Percentiles rank a stretch among this genome's conserved stretches.
phyloP scores from a whole-genome alignment of 2,888 invertebrate species.

The Machimus atricapillus region DNA sequence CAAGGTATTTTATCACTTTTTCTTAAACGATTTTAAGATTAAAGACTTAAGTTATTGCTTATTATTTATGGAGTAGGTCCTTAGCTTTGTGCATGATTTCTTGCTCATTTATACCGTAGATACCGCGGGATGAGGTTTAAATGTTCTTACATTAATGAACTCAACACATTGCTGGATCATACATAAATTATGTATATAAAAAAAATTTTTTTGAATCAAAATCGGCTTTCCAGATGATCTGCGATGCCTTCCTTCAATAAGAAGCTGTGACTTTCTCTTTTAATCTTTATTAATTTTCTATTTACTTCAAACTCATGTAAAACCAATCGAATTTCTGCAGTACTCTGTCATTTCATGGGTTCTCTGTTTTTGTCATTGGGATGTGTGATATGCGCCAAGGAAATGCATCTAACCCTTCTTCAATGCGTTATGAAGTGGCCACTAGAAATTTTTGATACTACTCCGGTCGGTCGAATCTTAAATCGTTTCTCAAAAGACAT shows the following conservation, averaged over 20 bases:
- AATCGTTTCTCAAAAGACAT: constrained; percentile 72
- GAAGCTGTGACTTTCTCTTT: neutral
- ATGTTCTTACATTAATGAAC: neutral
- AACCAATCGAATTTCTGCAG: constrained; percentile 49
- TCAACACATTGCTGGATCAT: neutral
- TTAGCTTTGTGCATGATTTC: neutral
- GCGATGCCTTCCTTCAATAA: neutral
- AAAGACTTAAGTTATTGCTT: neutral
- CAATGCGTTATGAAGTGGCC: constrained; percentile 71
- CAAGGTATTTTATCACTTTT: constrained; percentile 71
- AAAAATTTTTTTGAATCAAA: neutral
- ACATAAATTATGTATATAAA: neutral
- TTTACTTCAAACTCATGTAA: neutral
- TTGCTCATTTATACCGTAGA: constrained; percentile 3
- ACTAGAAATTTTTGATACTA: constrained; percentile 79
- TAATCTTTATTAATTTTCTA: neutral
- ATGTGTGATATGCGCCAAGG: constrained; percentile 67
- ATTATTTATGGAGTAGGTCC: neutral
- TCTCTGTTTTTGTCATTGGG: constrained; percentile 62
- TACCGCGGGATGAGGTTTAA: neutral
- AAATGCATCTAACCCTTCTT: constrained; percentile 69
- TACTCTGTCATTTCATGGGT: constrained; percentile 58
- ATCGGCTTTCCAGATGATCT: neutral
- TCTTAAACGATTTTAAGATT: neutral
- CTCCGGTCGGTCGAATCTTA: constrained; percentile 77